Evolutionary conservation across 2,888 invertebrate genomes (phyloP).

Genomic region (Prenolepis imparis): DNA sequence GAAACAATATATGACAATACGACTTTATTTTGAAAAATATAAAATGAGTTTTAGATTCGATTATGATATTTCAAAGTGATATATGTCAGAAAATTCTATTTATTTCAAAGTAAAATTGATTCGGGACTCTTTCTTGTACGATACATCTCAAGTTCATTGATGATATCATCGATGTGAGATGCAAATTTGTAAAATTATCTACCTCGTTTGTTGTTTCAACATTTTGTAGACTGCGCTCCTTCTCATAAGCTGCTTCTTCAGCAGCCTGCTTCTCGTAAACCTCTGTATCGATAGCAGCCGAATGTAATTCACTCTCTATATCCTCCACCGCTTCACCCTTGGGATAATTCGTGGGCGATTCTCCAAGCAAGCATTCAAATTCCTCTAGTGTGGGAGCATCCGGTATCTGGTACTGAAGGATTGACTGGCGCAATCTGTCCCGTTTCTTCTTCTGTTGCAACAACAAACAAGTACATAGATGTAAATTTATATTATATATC

Average conservation of each 20-base stretch:
- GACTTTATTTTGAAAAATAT: too few species aligned
- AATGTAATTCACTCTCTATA: constrained; percentile 85
- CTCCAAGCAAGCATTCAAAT: constrained; percentile 84
- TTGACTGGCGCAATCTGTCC: constrained; percentile 77
- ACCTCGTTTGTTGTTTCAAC: constrained; percentile 52
- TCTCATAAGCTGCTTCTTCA: constrained; percentile 55
- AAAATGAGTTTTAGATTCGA: too few species aligned
- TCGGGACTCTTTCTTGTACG: background rate
- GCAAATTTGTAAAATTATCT: background rate
- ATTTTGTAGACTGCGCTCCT: constrained; percentile 29
- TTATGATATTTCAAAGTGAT: too few species aligned
- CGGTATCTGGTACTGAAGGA: constrained; percentile 81
- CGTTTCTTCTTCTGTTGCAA: constrained; percentile 79
- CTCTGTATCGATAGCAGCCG: constrained; percentile 84
- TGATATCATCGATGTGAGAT: background rate
- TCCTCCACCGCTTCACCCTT: constrained; percentile 84
- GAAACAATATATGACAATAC: too few species aligned
- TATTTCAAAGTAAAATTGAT: background rate
- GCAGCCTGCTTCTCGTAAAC: constrained; percentile 80
- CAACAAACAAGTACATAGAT: background rate
- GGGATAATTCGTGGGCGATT: constrained; percentile 85
- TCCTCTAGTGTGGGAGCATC: constrained; percentile 85
- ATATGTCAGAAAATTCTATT: background rate
- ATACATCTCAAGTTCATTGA: background rate
- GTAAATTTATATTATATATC: constrained; percentile 12